A percentile compares a stretch with the other conserved stretches of the same genome.
Conservation (phyloP, 2,888 invertebrate genomes). For the Drosophila macrospina region DNA sequence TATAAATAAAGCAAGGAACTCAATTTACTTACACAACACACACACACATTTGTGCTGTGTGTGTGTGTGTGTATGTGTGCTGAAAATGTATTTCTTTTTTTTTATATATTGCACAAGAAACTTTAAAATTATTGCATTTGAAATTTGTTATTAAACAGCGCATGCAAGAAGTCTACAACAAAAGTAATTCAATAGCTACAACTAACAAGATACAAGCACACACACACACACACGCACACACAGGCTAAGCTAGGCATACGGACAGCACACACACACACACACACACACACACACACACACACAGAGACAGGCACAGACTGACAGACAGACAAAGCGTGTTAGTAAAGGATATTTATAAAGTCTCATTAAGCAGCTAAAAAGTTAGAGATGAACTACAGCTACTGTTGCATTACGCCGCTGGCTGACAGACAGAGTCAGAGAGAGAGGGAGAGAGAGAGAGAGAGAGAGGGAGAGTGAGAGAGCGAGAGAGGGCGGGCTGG, state of each 20-base stretch:
- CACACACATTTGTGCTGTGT: background rate
- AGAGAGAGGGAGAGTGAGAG: background rate
- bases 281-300: constrained; percentile 26
- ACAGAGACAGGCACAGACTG: constrained; percentile 13
- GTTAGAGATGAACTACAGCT: background rate
- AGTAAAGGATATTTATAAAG: constrained; percentile 4
- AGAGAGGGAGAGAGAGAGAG: background rate
- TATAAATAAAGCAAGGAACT: constrained; percentile 24
- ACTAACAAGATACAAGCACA: constrained; percentile 6
- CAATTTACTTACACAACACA: background rate
- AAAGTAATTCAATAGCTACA: constrained; percentile 13
- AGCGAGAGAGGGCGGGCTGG: background rate
- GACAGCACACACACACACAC: constrained; percentile 15
- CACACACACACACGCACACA: constrained; percentile 30
- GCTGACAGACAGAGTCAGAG: background rate
- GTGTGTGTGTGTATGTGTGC: constrained; percentile 4
- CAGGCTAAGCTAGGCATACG: constrained; percentile 13
- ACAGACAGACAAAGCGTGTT: constrained; percentile 11
- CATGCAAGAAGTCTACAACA: constrained; percentile 34
- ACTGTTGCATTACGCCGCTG: constrained; percentile 18
- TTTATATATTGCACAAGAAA: too few species aligned
- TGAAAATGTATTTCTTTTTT: too few species aligned
- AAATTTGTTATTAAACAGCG: constrained; percentile 17
- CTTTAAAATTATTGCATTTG: background rate
- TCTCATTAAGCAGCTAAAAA: constrained; percentile 11